Percentiles rank a stretch among this genome's conserved stretches.
phyloP scores from a whole-genome alignment of 2,797 vertebrate species.

The Heteromormyrus szaboi region DNA sequence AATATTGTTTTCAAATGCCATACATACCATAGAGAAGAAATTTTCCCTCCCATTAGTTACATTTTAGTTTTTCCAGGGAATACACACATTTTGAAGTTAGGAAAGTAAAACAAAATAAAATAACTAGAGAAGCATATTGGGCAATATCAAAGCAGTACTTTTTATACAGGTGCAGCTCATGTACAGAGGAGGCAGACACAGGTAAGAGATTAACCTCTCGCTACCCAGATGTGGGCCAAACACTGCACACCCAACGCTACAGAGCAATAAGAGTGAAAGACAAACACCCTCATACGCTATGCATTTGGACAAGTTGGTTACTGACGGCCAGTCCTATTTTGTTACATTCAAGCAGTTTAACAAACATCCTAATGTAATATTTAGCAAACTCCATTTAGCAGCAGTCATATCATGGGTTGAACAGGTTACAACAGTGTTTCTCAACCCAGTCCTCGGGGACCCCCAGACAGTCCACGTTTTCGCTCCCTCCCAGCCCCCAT shows the following conservation, averaged over 20 bases:
- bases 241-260: neutral
- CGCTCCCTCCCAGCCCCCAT: neutral
- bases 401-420: constrained; percentile 51
- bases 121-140: neutral
- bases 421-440: constrained; percentile 24
- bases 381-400: constrained; percentile 58
- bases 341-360: constrained; percentile 66
- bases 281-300: too few species aligned
- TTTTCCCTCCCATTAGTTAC: neutral
- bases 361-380: constrained; percentile 73
- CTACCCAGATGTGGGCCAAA: neutral
- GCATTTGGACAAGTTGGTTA: neutral
- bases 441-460: neutral
- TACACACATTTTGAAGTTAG: neutral
- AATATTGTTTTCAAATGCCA: neutral
- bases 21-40: neutral
- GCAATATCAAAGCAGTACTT: neutral
- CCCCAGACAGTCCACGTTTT: neutral
- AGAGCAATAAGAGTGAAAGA: neutral
- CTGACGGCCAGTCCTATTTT: constrained; percentile 18
- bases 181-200: neutral
- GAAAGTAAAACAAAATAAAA: neutral
- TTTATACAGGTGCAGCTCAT: neutral
- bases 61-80: neutral
- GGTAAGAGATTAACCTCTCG: neutral